Conservation (phyloP, 2,797 vertebrate species). For the Rhynchotus rufescens region DNA sequence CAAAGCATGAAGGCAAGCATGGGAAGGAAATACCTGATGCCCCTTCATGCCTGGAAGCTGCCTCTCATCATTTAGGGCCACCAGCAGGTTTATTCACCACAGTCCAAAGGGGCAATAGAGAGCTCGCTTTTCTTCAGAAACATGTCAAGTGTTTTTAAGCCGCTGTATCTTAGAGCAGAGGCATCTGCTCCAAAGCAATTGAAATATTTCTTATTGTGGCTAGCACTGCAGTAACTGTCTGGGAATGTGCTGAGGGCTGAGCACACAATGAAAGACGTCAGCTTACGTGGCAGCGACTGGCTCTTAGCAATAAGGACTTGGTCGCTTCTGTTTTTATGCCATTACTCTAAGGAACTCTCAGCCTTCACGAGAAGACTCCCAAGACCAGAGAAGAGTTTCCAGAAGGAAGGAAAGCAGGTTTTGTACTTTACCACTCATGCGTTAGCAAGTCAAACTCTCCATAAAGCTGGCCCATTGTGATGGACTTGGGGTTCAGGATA, state of each 20-base stretch:
- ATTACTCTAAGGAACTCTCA: conserved; percentile 4
- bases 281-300: conserved; percentile 43
- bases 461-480: conserved; percentile 96
- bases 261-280: conserved; percentile 9
- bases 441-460: conserved; percentile 93
- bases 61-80: conserved; percentile 7
- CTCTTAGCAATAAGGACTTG: conserved; percentile 38
- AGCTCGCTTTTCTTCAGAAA: conserved; percentile 38
- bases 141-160: conserved; percentile 43
- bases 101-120: not conserved
- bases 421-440: conserved; percentile 90
- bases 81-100: conserved; percentile 25
- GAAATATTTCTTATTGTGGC: conserved; percentile 41
- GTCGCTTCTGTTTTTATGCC: conserved; percentile 34
- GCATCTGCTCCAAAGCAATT: conserved; percentile 36
- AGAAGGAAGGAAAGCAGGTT: not conserved
- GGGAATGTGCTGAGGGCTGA: conserved; percentile 56
- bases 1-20: conserved; percentile 3
- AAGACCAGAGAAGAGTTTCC: conserved; percentile 15
- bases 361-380: not conserved
- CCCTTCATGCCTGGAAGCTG: conserved; percentile 25
- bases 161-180: conserved; percentile 39
- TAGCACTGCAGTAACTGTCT: conserved; percentile 59
- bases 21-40: not conserved
- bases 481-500: conserved; percentile 94